Percentiles rank a stretch among this genome's conserved stretches.
Evolutionary conservation across 2,113 vertebrate species (phyloP).

Genomic region (Turdus rufiventris): DNA sequence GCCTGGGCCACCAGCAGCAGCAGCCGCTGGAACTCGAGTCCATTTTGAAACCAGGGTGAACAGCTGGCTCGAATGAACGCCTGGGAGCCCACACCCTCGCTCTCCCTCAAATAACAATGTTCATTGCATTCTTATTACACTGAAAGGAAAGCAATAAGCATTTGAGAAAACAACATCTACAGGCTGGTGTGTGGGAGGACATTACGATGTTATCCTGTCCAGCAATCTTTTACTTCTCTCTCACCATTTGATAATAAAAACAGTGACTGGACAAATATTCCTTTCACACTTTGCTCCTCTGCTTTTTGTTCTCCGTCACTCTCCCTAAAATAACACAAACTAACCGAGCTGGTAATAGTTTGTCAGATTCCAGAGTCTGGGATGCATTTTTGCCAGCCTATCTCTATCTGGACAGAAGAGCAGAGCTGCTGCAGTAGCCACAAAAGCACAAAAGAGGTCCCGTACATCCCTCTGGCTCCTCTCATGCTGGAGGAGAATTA

Average conservation of each 20-base stretch:
- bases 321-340: not conserved
- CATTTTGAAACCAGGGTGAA: not conserved
- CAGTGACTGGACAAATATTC: not conserved
- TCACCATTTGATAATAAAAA: not conserved
- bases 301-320: not conserved
- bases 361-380: not conserved
- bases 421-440: not conserved
- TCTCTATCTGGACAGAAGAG: rapidly evolving
- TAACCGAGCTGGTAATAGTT: rapidly evolving
- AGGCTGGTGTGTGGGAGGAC: not conserved
- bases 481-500: not conserved
- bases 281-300: not conserved
- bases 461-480: not conserved
- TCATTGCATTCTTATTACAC: not conserved
- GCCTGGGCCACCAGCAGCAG: not conserved
- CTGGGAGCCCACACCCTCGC: not conserved
- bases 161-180: not conserved
- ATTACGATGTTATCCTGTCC: not conserved
- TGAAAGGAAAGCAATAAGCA: not conserved
- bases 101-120: not conserved
- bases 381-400: not conserved
- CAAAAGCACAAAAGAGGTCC: not conserved
- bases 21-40: rapidly evolving
- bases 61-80: not conserved
- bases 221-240: not conserved